A percentile compares a stretch with the other conserved stretches of the same genome.
phyloP scores from a whole-genome alignment of 1,140 invertebrate species.

The Drosophila cardini region DNA sequence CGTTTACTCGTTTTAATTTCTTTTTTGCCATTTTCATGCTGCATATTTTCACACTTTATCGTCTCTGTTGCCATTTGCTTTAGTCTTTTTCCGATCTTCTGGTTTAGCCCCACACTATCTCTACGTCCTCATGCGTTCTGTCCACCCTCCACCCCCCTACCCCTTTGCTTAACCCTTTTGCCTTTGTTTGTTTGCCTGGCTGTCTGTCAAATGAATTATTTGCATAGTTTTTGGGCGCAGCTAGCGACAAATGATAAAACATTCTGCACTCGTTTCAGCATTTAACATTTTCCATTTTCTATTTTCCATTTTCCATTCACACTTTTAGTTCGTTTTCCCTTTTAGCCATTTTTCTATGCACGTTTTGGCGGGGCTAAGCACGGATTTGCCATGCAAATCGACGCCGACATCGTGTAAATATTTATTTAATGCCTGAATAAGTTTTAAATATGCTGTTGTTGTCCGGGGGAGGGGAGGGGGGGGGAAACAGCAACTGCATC shows the following conservation, averaged over 20 bases:
- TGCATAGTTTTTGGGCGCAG: conserved; percentile 73
- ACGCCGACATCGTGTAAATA: conserved; percentile 64
- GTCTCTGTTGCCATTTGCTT: conserved; percentile 28
- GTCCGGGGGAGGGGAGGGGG: too few relatives aligned
- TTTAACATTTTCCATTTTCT: conserved; percentile 16
- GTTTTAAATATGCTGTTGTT: conserved; percentile 75
- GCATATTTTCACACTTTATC: conserved; percentile 79
- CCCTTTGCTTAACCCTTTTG: not conserved
- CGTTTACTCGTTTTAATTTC: conserved; percentile 73
- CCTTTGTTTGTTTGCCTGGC: conserved; percentile 54
- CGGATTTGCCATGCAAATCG: conserved; percentile 57
- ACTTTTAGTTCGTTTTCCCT: conserved; percentile 17
- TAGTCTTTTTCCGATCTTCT: too few relatives aligned
- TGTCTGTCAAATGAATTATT: conserved; percentile 82
- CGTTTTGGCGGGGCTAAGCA: conserved; percentile 61
- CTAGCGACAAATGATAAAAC: conserved; percentile 59
- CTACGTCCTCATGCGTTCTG: not conserved
- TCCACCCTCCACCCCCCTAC: not conserved
- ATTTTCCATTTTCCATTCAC: conserved; percentile 10
- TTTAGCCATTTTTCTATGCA: conserved; percentile 50
- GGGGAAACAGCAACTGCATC: conserved; percentile 23
- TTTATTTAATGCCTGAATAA: conserved; percentile 78
- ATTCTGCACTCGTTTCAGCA: conserved; percentile 25
- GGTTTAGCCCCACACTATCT: too few relatives aligned
- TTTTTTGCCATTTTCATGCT: conserved; percentile 61